phyloP scores from a whole-genome alignment of 2,113 vertebrate genomes.

The Callocephalon fimbriatum region DNA sequence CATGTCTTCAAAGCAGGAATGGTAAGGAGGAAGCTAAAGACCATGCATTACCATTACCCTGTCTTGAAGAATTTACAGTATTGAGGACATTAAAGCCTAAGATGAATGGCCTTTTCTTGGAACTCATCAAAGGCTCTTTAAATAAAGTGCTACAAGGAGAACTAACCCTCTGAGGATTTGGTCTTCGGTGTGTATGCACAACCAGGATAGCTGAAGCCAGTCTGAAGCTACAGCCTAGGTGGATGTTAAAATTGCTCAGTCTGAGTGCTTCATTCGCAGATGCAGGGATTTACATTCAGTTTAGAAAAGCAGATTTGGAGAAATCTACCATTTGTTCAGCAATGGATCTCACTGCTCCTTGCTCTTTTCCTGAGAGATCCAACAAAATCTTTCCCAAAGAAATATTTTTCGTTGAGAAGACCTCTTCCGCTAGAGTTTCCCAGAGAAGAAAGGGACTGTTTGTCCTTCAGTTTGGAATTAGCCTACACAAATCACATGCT shows the following conservation, averaged over 20 bases:
- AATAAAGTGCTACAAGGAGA: not conserved
- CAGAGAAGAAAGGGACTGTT: not conserved
- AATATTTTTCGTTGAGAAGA: not conserved
- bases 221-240: not conserved
- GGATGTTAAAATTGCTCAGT: not conserved
- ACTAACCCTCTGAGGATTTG: not conserved
- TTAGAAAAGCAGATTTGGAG: not conserved
- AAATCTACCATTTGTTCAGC: not conserved
- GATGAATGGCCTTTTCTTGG: not conserved
- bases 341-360: not conserved
- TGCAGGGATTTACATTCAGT: not conserved
- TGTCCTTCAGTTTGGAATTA: not conserved
- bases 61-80: not conserved
- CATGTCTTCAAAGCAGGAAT: not conserved
- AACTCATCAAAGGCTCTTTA: not conserved
- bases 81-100: not conserved
- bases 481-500: not conserved
- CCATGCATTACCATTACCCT: not conserved
- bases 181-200: not conserved
- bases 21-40: not conserved
- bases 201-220: not conserved
- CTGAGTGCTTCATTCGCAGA: not conserved
- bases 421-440: not conserved
- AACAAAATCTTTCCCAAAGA: not conserved
- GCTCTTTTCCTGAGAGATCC: not conserved